Evolutionary conservation across 64 coral and sea anemone species (phyloP), one percentile per base, ranked within the genome.

Genomic region (Acropora tenuis): DNA sequence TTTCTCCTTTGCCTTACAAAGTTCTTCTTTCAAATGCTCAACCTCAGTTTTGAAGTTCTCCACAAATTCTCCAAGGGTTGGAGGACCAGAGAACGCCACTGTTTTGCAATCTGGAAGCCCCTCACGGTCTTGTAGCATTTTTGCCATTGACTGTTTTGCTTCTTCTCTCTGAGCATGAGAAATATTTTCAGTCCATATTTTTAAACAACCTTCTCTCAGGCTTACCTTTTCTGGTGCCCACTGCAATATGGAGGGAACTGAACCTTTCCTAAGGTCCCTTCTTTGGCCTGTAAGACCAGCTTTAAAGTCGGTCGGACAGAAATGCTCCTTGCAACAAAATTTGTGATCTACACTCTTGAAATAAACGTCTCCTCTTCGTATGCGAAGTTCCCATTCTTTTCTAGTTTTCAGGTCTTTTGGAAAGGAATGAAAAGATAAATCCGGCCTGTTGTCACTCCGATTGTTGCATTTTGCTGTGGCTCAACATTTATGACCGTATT

Each of bases 331-430:
- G 42, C 90, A 77, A 68, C 82, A 87, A 47, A 57, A 88, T 42
- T 93, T 93, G 18, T 81, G 53, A 30, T 50, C 68, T 55, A 93
- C 68, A 73, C 53, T 41, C 13, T 74, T 55, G 20, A 93, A 93
- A 3, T 47, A 7, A n/a, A 18, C 30, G 46, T 92, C 69, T 77
- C 40, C 84, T 81, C 65, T 93, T 78, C 59, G 57, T 77, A 93
- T 93, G 4, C 52, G 58, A 81, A 93, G 20, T 88, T 88, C 91
- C 84, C 91, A 93, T 75, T 93, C 86, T 77, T 30, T 87, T 81
- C 80, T 72, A 41, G 80, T 75, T 55, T 88, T 78, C 13, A 19
- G 61, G 69, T 93, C 75, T 48, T 71, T 66, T 47, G 77, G 76
- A 86, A 93, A 88, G 47, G 47, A 44, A 17, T 93, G 91, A 81